Percentiles rank a stretch among this genome's conserved stretches.
phyloP scores from a whole-genome alignment of 2,113 vertebrate species.

The Mohoua ochrocephala region DNA sequence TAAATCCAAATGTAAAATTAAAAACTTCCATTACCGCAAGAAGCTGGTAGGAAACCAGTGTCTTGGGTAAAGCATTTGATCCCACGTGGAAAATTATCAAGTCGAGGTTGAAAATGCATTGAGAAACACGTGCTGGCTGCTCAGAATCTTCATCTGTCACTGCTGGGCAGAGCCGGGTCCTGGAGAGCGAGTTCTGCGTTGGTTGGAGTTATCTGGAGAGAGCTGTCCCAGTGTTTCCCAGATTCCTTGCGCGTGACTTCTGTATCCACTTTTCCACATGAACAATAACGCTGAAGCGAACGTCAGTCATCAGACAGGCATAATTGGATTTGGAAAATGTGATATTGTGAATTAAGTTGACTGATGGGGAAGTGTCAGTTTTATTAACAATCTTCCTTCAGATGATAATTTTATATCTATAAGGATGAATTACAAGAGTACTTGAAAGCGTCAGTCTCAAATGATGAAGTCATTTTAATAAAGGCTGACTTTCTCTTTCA shows the following conservation, averaged over 20 bases:
- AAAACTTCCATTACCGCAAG: background rate
- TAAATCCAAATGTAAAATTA: background rate
- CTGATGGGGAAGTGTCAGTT: conserved; percentile 63
- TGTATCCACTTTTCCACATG: background rate
- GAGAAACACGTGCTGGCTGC: fast-evolving
- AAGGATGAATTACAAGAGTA: conserved; percentile 50
- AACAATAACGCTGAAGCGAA: background rate
- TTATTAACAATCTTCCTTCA: conserved; percentile 58
- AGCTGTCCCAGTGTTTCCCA: background rate
- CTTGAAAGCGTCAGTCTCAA: conserved; percentile 28
- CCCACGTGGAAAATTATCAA: fast-evolving
- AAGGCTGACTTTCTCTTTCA: conserved; percentile 25
- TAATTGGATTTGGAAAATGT: conserved; percentile 58
- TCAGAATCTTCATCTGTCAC: background rate
- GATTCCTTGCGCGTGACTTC: background rate
- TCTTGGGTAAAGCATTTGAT: background rate
- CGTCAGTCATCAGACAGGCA: conserved; percentile 47
- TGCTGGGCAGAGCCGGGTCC: background rate
- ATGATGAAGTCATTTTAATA: conserved; percentile 42
- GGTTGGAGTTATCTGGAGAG: background rate
- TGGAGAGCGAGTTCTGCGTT: background rate
- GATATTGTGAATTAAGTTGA: conserved; percentile 62
- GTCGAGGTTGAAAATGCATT: fast-evolving
- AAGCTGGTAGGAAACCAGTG: background rate
- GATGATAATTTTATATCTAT: conserved; percentile 53